Evolutionary conservation across 2,113 vertebrate species (phyloP).

Genomic region (Psettodes erumei): DNA sequence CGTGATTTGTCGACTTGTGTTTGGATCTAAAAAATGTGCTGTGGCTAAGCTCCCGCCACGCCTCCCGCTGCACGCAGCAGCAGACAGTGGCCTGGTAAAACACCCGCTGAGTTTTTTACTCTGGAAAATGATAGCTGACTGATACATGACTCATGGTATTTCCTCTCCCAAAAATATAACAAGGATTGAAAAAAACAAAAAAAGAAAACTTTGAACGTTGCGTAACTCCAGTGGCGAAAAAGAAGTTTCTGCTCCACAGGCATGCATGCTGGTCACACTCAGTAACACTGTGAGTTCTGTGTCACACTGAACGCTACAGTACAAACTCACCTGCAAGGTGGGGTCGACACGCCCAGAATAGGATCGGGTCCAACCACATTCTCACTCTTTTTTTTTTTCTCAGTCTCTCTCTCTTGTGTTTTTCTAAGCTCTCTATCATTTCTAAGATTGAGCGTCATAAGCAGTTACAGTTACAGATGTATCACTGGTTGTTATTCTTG

Average conservation of each 20-base stretch:
- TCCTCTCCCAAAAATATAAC: constrained; percentile 38
- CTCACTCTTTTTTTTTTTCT: constrained; percentile 16
- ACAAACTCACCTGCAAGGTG: constrained; percentile 53
- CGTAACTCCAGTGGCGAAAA: constrained; percentile 11
- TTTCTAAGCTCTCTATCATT: background rate
- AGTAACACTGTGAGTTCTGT: background rate
- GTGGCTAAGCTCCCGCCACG: constrained; percentile 5
- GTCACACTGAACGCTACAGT: background rate
- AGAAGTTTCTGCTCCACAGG: background rate
- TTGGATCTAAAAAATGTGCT: constrained; percentile 38
- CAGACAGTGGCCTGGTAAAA: background rate
- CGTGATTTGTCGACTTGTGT: constrained; percentile 62
- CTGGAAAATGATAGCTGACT: constrained; percentile 23
- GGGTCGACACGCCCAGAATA: constrained; percentile 45
- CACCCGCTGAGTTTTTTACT: constrained; percentile 8
- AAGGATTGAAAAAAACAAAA: constrained; percentile 1
- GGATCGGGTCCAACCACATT: constrained; percentile 73
- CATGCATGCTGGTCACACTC: background rate
- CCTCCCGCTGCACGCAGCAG: background rate
- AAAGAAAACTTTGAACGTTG: constrained; percentile 12
- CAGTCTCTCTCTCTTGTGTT: background rate
- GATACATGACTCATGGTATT: constrained; percentile 45
- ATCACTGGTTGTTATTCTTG: background rate
- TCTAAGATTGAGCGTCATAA: too few relatives aligned
- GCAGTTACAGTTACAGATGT: background rate